Conservation (phyloP, 2,797 vertebrate species). For the Sebastes vulpes region DNA sequence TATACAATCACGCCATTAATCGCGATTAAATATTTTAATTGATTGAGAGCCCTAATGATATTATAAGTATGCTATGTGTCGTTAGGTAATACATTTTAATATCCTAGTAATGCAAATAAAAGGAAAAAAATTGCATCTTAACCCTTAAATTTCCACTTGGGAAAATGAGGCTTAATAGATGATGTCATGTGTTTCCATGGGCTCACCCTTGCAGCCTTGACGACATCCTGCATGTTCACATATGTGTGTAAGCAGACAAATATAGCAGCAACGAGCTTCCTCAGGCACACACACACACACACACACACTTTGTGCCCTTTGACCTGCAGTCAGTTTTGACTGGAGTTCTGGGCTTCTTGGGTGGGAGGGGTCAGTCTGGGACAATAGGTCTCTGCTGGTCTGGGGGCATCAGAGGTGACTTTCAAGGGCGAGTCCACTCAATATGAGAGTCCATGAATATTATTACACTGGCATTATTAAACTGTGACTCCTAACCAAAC, state of each 20-base stretch:
- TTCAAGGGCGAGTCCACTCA: constrained; percentile 32
- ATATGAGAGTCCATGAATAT: constrained; percentile 33
- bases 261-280: constrained; percentile 48
- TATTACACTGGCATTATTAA: constrained; percentile 11
- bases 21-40: too few species aligned
- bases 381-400: constrained; percentile 69
- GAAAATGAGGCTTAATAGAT: neutral
- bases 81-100: neutral
- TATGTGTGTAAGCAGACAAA: constrained; percentile 48
- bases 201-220: constrained; percentile 39
- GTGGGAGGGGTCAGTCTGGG: constrained; percentile 47
- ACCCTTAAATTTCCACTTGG: neutral
- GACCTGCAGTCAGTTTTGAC: constrained; percentile 54
- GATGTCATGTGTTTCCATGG: constrained; percentile 62
- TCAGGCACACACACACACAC: neutral
- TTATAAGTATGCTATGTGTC: neutral
- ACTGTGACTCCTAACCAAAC: neutral
- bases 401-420: constrained; percentile 36
- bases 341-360: constrained; percentile 39
- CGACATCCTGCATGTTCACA: constrained; percentile 43
- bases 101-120: neutral
- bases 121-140: neutral
- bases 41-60: neutral
- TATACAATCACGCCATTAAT: too few species aligned
- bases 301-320: constrained; percentile 32